Conservation (phyloP, 2,888 invertebrate genomes). For the Fragum fragum region DNA sequence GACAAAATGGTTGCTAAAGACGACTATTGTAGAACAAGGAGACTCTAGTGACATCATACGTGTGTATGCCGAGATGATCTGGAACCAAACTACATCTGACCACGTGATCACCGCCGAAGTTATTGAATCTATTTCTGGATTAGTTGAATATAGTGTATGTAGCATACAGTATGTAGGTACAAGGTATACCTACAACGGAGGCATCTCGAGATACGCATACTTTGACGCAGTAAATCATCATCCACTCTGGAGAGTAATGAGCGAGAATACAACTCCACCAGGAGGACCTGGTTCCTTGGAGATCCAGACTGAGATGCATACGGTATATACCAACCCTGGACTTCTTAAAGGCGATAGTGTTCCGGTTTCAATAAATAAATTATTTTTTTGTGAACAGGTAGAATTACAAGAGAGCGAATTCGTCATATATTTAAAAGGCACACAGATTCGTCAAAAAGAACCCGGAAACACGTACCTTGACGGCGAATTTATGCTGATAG, state of each 20-base stretch:
- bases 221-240: background rate
- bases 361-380: background rate
- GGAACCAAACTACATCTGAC: background rate
- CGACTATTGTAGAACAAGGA: background rate
- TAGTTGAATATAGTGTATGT: background rate
- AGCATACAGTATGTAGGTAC: background rate
- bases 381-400: conserved; percentile 21
- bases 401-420: background rate
- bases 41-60: background rate
- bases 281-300: background rate
- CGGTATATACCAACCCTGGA: background rate
- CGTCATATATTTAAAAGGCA: conserved; percentile 1
- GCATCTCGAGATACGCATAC: background rate
- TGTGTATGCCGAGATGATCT: conserved; percentile 4
- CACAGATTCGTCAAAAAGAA: background rate
- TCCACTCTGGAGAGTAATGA: background rate
- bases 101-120: background rate
- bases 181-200: background rate
- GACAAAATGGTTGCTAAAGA: background rate
- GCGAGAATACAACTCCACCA: background rate
- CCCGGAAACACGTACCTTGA: conserved; percentile 4
- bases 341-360: background rate
- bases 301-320: background rate
- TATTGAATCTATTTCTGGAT: background rate
- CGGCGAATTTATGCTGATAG: background rate